Percentiles rank a stretch among this genome's conserved stretches.
Evolutionary conservation across 1,140 invertebrate genomes (phyloP).

Genomic region (Caerostris darwini): DNA sequence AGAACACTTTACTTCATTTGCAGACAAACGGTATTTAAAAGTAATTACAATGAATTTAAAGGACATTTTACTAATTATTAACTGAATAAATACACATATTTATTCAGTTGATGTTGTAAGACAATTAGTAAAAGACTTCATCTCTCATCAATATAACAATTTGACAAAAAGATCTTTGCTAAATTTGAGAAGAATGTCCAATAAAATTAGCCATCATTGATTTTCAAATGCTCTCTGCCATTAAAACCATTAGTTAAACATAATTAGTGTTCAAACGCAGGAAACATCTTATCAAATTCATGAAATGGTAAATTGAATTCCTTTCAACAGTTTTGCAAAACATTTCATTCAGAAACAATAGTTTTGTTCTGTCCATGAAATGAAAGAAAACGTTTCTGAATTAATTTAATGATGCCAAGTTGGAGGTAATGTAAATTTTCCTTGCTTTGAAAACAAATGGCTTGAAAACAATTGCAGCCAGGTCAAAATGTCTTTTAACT

Average conservation of each 20-base stretch:
- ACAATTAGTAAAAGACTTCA: not conserved
- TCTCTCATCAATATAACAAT: not conserved
- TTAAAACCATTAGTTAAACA: not conserved
- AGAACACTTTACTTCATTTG: too few species aligned
- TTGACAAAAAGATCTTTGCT: not conserved
- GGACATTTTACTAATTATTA: too few species aligned
- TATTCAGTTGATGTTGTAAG: not conserved
- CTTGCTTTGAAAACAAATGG: too few species aligned
- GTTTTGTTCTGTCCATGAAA: not conserved
- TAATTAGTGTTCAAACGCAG: not conserved
- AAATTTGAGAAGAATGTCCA: not conserved
- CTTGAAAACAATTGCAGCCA: not conserved
- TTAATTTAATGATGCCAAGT: not conserved
- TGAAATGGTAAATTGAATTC: not conserved
- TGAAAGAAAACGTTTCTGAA: not conserved
- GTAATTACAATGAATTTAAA: too few species aligned
- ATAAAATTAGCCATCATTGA: not conserved
- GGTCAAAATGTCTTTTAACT: too few species aligned
- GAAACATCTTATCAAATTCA: not conserved
- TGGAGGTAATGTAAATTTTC: conserved; percentile 12
- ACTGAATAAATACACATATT: too few species aligned
- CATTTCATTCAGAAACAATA: not conserved
- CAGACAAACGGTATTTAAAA: too few species aligned
- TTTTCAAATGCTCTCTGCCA: not conserved
- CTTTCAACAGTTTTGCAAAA: not conserved